phyloP scores from a whole-genome alignment of 2,797 vertebrate species.

The Trichosurus vulpecula region DNA sequence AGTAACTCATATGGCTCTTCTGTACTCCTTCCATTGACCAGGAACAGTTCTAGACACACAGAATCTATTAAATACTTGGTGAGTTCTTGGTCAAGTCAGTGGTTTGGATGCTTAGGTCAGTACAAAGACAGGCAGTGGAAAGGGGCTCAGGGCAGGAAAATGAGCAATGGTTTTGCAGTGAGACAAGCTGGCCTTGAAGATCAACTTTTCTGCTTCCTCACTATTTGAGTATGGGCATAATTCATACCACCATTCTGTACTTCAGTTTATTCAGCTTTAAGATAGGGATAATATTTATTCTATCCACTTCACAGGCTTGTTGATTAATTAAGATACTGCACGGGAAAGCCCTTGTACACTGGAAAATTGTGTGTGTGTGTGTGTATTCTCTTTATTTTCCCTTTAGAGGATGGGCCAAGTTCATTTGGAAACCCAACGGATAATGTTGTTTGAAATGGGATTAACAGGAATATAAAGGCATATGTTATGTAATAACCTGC shows the following conservation, averaged over 20 bases:
- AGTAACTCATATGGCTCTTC: not conserved
- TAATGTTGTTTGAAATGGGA: not conserved
- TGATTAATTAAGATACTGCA: not conserved
- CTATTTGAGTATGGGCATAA: not conserved
- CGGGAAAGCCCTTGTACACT: not conserved
- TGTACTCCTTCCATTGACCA: not conserved
- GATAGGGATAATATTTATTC: not conserved
- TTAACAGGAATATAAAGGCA: not conserved
- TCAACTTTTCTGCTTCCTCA: not conserved
- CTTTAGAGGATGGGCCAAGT: not conserved
- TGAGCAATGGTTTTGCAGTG: not conserved
- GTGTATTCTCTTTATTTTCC: not conserved
- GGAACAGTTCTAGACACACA: not conserved
- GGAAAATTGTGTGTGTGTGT: not conserved
- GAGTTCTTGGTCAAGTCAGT: not conserved
- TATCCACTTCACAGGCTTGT: not conserved
- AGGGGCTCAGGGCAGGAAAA: not conserved
- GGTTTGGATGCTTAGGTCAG: not conserved
- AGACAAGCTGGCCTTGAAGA: not conserved
- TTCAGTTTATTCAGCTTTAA: not conserved
- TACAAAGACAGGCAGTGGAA: not conserved
- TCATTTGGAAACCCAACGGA: not conserved
- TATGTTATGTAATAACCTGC: conserved; percentile 88
- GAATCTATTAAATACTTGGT: not conserved
- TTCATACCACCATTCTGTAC: not conserved